Conservation (phyloP, 2,113 vertebrate genomes). For the Lagopus muta region DNA sequence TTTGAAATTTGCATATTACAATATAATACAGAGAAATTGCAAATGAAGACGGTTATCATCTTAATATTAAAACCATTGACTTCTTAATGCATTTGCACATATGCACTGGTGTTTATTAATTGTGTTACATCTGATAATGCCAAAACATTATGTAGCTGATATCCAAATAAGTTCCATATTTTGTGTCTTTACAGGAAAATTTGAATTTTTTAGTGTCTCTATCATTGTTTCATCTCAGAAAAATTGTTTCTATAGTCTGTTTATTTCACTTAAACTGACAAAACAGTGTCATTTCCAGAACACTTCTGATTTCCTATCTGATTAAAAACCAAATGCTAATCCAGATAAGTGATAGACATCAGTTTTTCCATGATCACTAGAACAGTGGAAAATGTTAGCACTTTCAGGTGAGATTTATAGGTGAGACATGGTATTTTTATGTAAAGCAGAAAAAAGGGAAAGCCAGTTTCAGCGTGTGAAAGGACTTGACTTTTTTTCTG, state of each 20-base stretch:
- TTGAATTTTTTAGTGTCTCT: neutral
- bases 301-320: neutral
- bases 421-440: neutral
- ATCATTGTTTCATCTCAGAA: neutral
- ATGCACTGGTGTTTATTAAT: neutral
- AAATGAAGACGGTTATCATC: neutral
- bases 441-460: neutral
- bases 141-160: neutral
- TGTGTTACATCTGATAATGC: neutral
- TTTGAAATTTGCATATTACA: neutral
- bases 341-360: neutral
- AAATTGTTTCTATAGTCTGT: neutral
- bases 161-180: neutral
- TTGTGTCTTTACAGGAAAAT: neutral
- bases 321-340: neutral
- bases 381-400: neutral
- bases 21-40: neutral
- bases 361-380: neutral
- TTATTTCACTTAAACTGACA: neutral
- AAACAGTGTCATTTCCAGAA: neutral
- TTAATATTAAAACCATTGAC: neutral
- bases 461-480: neutral
- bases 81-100: neutral
- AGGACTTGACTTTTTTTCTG: neutral
- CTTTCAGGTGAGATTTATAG: neutral